Evolutionary conservation across 2,113 vertebrate genomes (phyloP), one percentile per base, ranked within the genome.

Genomic region (Enhydra lutris): DNA sequence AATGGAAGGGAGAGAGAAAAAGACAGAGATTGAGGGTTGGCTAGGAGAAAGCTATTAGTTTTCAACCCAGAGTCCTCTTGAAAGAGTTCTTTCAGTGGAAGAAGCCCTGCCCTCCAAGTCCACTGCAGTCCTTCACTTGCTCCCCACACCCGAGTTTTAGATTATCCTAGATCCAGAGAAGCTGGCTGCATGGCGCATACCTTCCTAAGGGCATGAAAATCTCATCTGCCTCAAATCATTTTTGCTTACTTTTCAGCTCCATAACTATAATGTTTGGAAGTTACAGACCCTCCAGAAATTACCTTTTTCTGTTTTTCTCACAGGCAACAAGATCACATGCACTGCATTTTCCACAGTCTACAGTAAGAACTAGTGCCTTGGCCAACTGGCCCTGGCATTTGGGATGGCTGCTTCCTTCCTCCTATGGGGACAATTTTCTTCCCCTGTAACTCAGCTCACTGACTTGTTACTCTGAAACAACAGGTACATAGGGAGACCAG

Each of bases 211-310:
- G 96, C 45, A 94, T 93, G 89, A 96, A 78, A 97, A 42, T 96
- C 63, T 45, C 96, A 97, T 94, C 98, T 98, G 97, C 71, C 97
- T 91, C 91, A 94, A 61, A 94, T 97, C 89, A 78, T 23, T 94
- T 79, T 45, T 97, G 97, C 92, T 97, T 97, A 91, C 96, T 98
- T 94, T 96, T 97, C 97, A 92, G 78, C 89, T 97, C 96, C 94
- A 97, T 71, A 91, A 93, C 94, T 97, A 82, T 87, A 84, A 34
- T 89, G 69, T 96, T 94, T 98, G 89, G 92, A 97, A 97, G 98
- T 95, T 81, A 93, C 29, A 95, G 7, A 88, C 79, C 79, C n/a
- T 57, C 95, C 95, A 39, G 71, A 82, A 94, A 83, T 87, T 50
- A 26, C 34, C 59, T 83, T 88, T 87, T 78, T 69, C 71, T 78